Evolutionary conservation across 2,113 vertebrate genomes (phyloP).

Genomic region (Bolborhynchus lineola): DNA sequence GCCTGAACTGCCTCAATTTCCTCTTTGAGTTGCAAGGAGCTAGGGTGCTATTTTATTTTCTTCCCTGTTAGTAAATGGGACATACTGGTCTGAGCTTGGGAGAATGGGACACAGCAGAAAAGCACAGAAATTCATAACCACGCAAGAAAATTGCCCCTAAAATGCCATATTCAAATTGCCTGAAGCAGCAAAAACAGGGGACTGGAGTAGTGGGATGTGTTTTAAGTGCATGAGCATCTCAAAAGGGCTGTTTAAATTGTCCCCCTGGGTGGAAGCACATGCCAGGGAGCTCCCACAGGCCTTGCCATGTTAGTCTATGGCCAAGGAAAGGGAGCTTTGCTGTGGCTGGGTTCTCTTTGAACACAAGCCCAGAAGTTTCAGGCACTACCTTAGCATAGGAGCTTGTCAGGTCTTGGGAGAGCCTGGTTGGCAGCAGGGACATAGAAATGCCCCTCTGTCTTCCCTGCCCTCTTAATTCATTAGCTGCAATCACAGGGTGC

Average conservation of each 20-base stretch:
- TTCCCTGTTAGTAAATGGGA: background rate
- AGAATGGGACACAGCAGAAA: background rate
- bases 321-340: background rate
- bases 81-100: background rate
- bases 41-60: background rate
- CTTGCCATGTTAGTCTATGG: background rate
- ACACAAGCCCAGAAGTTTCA: background rate
- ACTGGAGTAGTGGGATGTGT: background rate
- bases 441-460: background rate
- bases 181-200: background rate
- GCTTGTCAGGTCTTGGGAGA: background rate
- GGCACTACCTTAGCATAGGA: background rate
- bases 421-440: background rate
- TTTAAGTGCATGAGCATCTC: background rate
- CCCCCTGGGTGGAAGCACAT: background rate
- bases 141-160: background rate
- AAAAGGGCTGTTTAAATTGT: background rate
- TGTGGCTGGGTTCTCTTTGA: background rate
- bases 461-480: background rate
- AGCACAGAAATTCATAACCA: background rate
- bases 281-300: background rate
- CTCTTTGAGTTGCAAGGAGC: background rate
- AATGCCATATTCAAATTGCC: background rate
- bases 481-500: background rate
- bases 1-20: background rate